Conservation (phyloP, 2,888 invertebrate genomes). For the Tenthredo livida region DNA sequence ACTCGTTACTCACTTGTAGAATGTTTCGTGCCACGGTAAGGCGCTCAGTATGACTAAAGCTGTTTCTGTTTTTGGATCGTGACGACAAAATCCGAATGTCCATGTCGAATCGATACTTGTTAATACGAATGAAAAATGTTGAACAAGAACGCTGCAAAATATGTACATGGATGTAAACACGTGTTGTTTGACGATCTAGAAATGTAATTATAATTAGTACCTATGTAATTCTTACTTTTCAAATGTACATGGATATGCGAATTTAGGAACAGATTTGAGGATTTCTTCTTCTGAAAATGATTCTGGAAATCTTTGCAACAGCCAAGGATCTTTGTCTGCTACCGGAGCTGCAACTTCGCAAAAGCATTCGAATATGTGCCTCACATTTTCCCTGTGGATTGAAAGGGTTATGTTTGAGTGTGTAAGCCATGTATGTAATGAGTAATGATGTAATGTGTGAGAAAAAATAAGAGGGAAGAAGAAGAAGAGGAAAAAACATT, state of each 20-base stretch:
- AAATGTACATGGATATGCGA: conserved; percentile 92
- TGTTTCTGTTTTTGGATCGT: conserved; percentile 93
- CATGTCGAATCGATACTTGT: conserved; percentile 97
- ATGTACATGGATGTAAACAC: neutral
- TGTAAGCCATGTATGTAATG: no score
- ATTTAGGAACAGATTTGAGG: conserved; percentile 92
- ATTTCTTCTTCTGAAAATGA: conserved; percentile 91
- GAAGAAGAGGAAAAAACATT: neutral
- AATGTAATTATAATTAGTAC: neutral
- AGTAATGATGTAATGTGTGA: neutral
- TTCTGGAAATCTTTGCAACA: conserved; percentile 92
- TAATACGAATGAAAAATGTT: conserved; percentile 97
- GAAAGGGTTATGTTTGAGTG: conserved; percentile 42
- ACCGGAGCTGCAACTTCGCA: conserved; percentile 88
- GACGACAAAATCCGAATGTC: conserved; percentile 98
- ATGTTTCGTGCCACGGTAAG: conserved; percentile 98
- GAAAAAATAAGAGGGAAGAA: neutral
- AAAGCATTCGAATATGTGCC: conserved; percentile 90
- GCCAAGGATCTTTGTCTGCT: conserved; percentile 84
- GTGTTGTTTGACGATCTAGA: neutral
- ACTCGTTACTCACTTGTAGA: conserved; percentile 92
- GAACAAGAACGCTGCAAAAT: conserved; percentile 88
- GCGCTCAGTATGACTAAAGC: conserved; percentile 92
- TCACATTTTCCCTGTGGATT: conserved; percentile 87
- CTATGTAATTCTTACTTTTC: conserved; percentile 82